Conservation (phyloP, 1,140 invertebrate genomes). For the Diachasma alloeum region DNA sequence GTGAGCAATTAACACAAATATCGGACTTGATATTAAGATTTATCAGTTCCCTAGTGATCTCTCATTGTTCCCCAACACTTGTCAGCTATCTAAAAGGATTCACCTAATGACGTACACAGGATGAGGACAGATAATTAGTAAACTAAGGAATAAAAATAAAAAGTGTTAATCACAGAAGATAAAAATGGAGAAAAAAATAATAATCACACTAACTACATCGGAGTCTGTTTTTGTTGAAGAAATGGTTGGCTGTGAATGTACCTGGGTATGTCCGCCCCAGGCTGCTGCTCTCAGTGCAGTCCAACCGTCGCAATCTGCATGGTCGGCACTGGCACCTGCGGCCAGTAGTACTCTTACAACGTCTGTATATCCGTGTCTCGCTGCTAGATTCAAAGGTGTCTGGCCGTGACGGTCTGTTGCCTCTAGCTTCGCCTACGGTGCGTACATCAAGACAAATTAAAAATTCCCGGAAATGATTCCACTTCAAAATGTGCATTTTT, state of each 20-base stretch:
- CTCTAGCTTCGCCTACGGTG: slow-evolving; percentile 67
- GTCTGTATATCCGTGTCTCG: slow-evolving; percentile 80
- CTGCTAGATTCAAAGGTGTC: slow-evolving; percentile 84
- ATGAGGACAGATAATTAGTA: neutral
- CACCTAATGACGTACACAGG: too few relatives aligned
- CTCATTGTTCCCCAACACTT: too few relatives aligned
- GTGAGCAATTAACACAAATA: too few relatives aligned
- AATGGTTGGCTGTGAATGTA: slow-evolving; percentile 57
- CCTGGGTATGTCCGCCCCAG: slow-evolving; percentile 92
- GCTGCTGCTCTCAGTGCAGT: slow-evolving; percentile 87
- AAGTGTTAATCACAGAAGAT: slow-evolving; percentile 17
- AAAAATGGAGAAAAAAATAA: slow-evolving; percentile 38
- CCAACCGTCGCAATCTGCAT: slow-evolving; percentile 89
- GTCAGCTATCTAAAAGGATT: too few relatives aligned
- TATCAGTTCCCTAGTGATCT: too few relatives aligned
- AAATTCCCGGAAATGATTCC: too few relatives aligned
- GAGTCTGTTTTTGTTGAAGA: slow-evolving; percentile 35
- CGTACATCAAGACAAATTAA: neutral
- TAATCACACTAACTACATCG: slow-evolving; percentile 42
- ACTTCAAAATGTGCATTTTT: neutral
- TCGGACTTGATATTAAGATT: too few relatives aligned
- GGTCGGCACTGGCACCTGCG: slow-evolving; percentile 81
- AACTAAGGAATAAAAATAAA: neutral
- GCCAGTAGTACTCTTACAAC: slow-evolving; percentile 77
- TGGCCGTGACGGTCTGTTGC: slow-evolving; percentile 79